A percentile compares a stretch with the other conserved stretches of the same genome.
phyloP scores from a whole-genome alignment of 2,797 vertebrate genomes.

The Zalophus californianus region DNA sequence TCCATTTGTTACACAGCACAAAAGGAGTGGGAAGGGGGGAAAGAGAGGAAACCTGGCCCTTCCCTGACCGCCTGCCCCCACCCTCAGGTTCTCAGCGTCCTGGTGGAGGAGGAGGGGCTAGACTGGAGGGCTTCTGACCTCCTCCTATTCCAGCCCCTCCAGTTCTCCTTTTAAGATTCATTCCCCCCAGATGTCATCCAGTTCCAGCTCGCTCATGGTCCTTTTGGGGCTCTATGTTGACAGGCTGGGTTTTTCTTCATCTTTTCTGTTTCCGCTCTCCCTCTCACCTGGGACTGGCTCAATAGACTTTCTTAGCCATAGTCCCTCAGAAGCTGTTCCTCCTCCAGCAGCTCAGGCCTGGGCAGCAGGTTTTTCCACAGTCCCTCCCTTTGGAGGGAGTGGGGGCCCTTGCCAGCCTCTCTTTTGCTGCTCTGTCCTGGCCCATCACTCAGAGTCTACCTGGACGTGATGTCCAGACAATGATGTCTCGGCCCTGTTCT shows the following conservation, averaged over 20 bases:
- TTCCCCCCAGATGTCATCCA: background rate
- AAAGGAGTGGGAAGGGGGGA: background rate
- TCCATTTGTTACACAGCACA: background rate
- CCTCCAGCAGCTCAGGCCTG: background rate
- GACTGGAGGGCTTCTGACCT: background rate
- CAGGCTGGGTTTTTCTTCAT: background rate
- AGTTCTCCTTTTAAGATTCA: background rate
- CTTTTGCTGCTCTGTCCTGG: background rate
- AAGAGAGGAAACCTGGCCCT: too few relatives aligned
- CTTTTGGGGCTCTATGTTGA: background rate
- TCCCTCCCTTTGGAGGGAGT: fast-evolving
- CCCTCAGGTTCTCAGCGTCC: background rate
- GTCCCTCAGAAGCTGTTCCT: background rate
- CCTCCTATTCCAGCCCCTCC: background rate
- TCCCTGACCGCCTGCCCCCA: too few relatives aligned
- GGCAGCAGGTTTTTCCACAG: background rate
- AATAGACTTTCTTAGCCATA: background rate
- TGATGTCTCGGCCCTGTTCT: background rate
- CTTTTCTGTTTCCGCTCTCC: background rate
- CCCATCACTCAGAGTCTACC: background rate
- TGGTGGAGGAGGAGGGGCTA: background rate
- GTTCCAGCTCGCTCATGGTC: too few relatives aligned
- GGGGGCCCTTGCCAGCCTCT: background rate
- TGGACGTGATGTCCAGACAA: background rate
- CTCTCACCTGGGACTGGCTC: background rate